phyloP scores from a whole-genome alignment of 2,888 invertebrate genomes.

The Trachelus iudaicus region DNA sequence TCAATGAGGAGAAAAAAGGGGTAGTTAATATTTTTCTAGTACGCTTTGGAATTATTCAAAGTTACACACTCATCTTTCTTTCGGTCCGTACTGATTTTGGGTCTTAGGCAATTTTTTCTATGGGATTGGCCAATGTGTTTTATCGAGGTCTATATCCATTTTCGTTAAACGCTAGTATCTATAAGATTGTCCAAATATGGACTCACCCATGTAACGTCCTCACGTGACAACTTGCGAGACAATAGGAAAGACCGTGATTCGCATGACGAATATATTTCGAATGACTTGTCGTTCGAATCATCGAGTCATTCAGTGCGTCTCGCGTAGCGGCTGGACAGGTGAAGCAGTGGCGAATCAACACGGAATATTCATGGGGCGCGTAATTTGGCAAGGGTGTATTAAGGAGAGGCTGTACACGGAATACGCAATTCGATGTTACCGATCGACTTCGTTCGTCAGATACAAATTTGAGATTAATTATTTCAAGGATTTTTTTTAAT shows the following conservation, averaged over 20 bases:
- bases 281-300: not conserved
- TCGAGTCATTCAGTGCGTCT: not conserved
- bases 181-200: not conserved
- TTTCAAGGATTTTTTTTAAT: not conserved
- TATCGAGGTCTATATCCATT: not conserved
- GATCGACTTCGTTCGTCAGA: not conserved
- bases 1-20: not conserved
- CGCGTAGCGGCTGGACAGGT: not conserved
- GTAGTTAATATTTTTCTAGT: not conserved
- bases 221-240: constrained; percentile 34
- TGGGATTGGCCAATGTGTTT: not conserved
- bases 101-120: not conserved
- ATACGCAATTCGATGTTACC: not conserved
- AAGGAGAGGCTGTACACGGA: not conserved
- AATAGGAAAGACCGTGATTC: constrained; percentile 47
- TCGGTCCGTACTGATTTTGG: not conserved
- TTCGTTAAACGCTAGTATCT: not conserved
- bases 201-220: constrained; percentile 21
- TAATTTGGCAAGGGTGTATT: not conserved
- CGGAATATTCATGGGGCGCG: not conserved
- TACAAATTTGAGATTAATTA: not conserved
- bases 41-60: not conserved
- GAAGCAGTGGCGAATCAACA: not conserved
- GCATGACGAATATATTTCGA: constrained; percentile 50
- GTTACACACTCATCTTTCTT: not conserved